Percentiles rank a stretch among this genome's conserved stretches.
Conservation (phyloP, 2,888 invertebrate species). For the Acanthoscelides obtectus region DNA sequence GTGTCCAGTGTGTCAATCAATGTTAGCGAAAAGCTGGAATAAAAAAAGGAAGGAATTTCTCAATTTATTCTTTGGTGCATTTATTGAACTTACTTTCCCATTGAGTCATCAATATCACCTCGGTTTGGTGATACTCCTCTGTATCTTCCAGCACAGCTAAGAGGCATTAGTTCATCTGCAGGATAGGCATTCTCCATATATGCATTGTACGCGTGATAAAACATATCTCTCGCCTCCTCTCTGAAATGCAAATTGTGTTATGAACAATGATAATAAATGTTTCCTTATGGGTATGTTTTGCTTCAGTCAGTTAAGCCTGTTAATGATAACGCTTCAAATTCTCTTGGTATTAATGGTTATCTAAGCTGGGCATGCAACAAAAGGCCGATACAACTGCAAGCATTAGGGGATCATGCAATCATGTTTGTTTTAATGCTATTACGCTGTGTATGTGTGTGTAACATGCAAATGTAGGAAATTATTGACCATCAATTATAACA, state of each 20-base stretch:
- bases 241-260: conserved; percentile 54
- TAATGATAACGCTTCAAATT: no score
- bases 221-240: conserved; percentile 91
- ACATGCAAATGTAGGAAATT: no score
- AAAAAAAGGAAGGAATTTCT: conserved; percentile 10
- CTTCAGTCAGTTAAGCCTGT: no score
- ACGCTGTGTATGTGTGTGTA: no score
- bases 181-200: conserved; percentile 98
- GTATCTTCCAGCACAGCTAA: conserved; percentile 89
- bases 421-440: no score
- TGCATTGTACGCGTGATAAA: conserved; percentile 91
- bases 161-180: conserved; percentile 96
- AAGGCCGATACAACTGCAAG: no score
- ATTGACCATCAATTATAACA: no score
- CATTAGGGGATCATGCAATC: no score
- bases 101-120: conserved; percentile 93
- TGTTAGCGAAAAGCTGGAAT: conserved; percentile 89
- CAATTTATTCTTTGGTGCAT: not conserved
- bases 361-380: no score
- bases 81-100: conserved; percentile 82
- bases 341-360: no score
- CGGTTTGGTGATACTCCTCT: conserved; percentile 85
- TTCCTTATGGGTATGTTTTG: no score
- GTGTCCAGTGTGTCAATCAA: conserved; percentile 93
- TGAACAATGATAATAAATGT: no score